Percentiles rank a stretch among this genome's conserved stretches.
Conservation (phyloP, 2,888 invertebrate species). For the Boloria euphrosyne region DNA sequence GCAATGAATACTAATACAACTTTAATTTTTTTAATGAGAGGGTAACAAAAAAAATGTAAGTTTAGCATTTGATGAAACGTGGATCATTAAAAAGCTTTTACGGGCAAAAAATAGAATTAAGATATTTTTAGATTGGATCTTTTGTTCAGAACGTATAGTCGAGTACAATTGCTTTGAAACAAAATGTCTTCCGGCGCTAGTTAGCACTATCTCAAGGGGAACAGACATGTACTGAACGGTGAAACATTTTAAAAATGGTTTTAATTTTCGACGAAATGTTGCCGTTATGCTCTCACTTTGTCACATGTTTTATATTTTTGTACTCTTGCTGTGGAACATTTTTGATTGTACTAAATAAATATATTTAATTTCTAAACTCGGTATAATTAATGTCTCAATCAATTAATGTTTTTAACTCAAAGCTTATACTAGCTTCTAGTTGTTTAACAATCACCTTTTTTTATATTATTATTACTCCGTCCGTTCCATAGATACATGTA, state of each 20-base stretch:
- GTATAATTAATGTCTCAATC: no score
- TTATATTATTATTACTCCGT: no score
- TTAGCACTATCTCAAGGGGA: conserved; percentile 60
- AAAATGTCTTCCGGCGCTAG: conserved; percentile 53
- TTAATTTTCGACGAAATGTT: conserved; percentile 17
- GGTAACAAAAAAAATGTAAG: neutral
- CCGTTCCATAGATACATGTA: no score
- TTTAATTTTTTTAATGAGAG: no score
- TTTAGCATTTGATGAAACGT: neutral
- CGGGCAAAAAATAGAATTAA: conserved; percentile 31
- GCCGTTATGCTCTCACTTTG: neutral
- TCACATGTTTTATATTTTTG: neutral
- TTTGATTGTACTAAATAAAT: neutral
- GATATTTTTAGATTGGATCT: conserved; percentile 35
- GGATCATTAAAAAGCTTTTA: neutral
- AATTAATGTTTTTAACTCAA: no score
- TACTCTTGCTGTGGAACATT: neutral
- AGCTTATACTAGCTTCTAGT: no score
- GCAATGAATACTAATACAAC: no score
- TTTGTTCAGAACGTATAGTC: conserved; percentile 47
- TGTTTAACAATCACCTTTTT: no score
- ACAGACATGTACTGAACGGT: conserved; percentile 49
- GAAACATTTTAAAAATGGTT: conserved; percentile 37
- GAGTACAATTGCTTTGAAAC: conserved; percentile 52
- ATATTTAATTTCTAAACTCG: neutral